Percentiles rank a stretch among this genome's conserved stretches.
phyloP scores from a whole-genome alignment of 2,797 vertebrate species.

The Galagoides demidoff region DNA sequence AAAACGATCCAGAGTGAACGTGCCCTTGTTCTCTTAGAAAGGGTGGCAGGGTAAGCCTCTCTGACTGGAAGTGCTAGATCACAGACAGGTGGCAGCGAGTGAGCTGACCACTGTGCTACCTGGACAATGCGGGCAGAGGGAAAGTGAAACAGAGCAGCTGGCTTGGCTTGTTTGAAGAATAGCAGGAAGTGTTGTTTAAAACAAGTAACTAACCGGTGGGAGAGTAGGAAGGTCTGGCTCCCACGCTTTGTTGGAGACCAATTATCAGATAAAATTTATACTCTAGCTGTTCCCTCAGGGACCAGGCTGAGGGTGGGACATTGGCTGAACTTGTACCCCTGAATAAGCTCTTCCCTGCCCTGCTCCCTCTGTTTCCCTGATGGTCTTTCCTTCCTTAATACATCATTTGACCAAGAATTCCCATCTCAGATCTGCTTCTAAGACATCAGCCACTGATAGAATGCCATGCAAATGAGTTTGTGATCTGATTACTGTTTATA shows the following conservation, averaged over 20 bases:
- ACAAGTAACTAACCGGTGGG: neutral
- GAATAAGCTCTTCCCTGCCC: neutral
- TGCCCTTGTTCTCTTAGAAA: neutral
- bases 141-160: neutral
- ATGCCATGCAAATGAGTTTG: neutral
- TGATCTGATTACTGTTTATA: neutral
- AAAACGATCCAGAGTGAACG: neutral
- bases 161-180: neutral
- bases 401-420: neutral
- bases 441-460: neutral
- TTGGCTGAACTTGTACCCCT: neutral
- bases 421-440: neutral
- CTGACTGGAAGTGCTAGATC: neutral
- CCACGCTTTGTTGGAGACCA: neutral
- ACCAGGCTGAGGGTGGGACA: neutral
- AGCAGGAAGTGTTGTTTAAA: neutral
- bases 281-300: neutral
- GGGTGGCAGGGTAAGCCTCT: neutral
- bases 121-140: neutral
- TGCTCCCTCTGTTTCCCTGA: neutral
- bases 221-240: neutral
- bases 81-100: neutral
- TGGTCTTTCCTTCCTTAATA: neutral
- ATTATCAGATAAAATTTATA: neutral
- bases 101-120: rapidly evolving